Evolutionary conservation across 2,888 invertebrate species (phyloP).

Genomic region (Agrochola circellaris): DNA sequence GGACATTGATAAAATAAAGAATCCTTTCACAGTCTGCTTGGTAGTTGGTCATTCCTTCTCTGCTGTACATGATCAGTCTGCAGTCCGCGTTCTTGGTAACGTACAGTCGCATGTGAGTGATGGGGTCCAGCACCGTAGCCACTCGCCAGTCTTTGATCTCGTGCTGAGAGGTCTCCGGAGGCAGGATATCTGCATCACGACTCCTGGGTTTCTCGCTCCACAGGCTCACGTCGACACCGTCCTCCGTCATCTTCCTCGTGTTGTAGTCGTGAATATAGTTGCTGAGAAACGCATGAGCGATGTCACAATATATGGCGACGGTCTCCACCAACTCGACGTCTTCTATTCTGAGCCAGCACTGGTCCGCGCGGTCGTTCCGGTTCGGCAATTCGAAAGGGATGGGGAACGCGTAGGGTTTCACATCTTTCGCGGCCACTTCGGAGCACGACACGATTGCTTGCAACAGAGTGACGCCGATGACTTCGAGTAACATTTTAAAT

Average conservation of each 20-base stretch:
- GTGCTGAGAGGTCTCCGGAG: conserved; percentile 65
- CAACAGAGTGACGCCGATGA: conserved; percentile 69
- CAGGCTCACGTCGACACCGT: conserved; percentile 82
- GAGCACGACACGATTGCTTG: conserved; percentile 66
- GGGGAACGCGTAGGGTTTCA: conserved; percentile 79
- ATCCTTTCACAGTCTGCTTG: conserved; percentile 82
- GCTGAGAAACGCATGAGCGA: conserved; percentile 80
- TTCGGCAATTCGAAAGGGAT: conserved; percentile 84
- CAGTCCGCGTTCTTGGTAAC: conserved; percentile 83
- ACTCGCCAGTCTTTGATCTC: conserved; percentile 81
- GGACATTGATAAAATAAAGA: conserved; percentile 82
- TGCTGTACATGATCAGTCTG: conserved; percentile 83
- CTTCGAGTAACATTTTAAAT: conserved; percentile 86
- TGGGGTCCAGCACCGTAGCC: conserved; percentile 82
- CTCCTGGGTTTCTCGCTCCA: conserved; percentile 81
- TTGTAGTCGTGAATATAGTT: conserved; percentile 85
- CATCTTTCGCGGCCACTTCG: conserved; percentile 68
- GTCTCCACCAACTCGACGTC: conserved; percentile 85
- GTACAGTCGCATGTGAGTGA: conserved; percentile 81
- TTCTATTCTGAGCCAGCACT: conserved; percentile 87
- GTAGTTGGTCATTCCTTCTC: conserved; percentile 84
- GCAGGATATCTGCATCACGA: conserved; percentile 70
- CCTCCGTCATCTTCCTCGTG: conserved; percentile 82
- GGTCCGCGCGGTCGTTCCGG: conserved; percentile 85
- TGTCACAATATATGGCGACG: conserved; percentile 78